These are phyloP conservation scores for Siniperca chuatsi DNA, from an alignment of 2,113 vertebrate species.

Conservation along the genomic window DNA sequence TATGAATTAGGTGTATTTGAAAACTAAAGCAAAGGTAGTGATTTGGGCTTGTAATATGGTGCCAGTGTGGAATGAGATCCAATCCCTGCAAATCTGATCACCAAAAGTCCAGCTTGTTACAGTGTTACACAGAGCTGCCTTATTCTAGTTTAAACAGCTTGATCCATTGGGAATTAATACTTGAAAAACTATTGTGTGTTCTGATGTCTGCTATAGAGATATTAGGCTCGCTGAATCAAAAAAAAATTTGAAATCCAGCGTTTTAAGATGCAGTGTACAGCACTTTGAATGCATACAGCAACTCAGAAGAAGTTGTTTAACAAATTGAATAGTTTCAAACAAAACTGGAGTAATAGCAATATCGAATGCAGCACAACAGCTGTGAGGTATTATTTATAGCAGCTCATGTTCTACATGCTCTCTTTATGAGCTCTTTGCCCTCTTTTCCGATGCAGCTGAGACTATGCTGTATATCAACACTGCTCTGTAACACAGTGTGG, in stretches of 20 bases:
- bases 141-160: constrained; percentile 36
- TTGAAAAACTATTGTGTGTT: neutral
- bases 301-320: constrained; percentile 27
- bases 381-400: constrained; percentile 77
- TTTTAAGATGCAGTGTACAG: constrained; percentile 13
- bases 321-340: constrained; percentile 51
- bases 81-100: constrained; percentile 63
- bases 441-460: constrained; percentile 72
- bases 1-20: neutral
- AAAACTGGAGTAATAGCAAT: constrained; percentile 61
- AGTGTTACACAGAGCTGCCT: constrained; percentile 29
- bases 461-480: constrained; percentile 43
- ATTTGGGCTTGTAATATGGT: constrained; percentile 49
- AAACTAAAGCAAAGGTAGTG: constrained; percentile 20
- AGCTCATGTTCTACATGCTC: constrained; percentile 75
- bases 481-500: neutral
- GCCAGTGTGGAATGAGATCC: constrained; percentile 42
- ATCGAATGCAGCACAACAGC: constrained; percentile 74
- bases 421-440: constrained; percentile 77
- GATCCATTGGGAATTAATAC: constrained; percentile 18
- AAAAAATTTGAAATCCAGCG: neutral
- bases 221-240: neutral
- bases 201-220: neutral
- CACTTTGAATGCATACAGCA: neutral
- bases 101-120: constrained; percentile 31